Conservation (phyloP, 2,888 invertebrate species). For the Dryomyza anilis region DNA sequence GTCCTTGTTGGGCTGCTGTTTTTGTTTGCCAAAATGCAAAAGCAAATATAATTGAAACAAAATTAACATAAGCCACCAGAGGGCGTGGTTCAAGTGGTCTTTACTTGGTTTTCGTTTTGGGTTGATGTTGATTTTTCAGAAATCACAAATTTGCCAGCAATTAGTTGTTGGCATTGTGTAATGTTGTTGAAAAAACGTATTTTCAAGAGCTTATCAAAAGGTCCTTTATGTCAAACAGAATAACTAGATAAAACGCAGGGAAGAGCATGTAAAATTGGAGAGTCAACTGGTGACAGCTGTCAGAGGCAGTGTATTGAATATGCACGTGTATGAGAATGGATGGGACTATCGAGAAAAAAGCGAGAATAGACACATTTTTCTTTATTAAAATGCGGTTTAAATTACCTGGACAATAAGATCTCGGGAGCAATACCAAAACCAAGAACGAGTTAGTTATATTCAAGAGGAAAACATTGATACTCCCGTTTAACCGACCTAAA, state of each 20-base stretch:
- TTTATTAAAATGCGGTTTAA: no score
- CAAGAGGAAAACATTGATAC: no score
- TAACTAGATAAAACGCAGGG: background rate
- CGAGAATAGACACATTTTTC: no score
- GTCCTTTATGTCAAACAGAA: background rate
- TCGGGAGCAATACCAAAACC: no score
- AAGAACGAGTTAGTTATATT: no score
- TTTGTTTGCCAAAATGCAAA: background rate
- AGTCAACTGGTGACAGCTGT: background rate
- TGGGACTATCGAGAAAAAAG: no score
- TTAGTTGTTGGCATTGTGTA: constrained; percentile 11
- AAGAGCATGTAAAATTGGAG: background rate
- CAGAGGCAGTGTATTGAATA: background rate
- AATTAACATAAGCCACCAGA: constrained; percentile 9
- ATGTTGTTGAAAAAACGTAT: no score
- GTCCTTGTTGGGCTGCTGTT: no score
- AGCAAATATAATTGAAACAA: background rate
- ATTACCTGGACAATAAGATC: no score
- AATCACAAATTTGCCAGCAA: constrained; percentile 12
- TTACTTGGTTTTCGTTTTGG: background rate
- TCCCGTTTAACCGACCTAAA: no score
- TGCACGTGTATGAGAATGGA: no score
- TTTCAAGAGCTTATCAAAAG: no score
- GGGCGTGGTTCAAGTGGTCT: constrained; percentile 11
- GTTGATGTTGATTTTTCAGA: background rate